Conservation (phyloP, 2,797 vertebrate genomes). For the Rhodeus uyekii region DNA sequence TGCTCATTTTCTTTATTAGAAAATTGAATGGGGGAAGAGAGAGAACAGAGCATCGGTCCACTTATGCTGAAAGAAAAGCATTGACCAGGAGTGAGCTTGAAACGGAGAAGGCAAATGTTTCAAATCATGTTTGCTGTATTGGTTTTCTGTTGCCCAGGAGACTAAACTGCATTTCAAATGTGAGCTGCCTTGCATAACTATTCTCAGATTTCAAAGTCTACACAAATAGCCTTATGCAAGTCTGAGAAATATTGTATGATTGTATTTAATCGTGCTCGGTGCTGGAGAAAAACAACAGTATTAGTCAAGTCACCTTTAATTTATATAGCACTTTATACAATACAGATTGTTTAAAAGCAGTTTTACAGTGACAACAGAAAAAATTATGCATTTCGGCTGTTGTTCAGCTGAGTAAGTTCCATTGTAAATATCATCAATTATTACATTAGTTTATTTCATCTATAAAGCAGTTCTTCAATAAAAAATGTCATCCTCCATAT, state of each 20-base stretch:
- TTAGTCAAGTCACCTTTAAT: not conserved
- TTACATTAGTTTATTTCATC: not conserved
- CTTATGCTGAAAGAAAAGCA: not conserved
- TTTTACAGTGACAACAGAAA: not conserved
- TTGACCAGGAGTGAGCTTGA: conserved; percentile 20
- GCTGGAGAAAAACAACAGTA: conserved; percentile 1
- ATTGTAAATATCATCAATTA: not conserved
- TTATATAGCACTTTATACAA: not conserved
- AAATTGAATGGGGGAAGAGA: conserved; percentile 2
- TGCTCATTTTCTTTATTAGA: conserved; percentile 23
- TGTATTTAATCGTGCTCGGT: conserved; percentile 15
- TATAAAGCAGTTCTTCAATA: not conserved
- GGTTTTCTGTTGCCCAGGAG: conserved; percentile 27
- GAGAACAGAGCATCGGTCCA: conserved; percentile 18
- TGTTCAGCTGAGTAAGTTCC: not conserved
- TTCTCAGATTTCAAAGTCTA: conserved; percentile 15
- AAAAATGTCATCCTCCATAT: not conserved
- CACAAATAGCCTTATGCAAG: conserved; percentile 19
- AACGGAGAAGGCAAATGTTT: conserved; percentile 36
- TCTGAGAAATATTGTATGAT: conserved; percentile 13
- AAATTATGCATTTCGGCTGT: no score
- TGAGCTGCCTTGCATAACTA: not conserved
- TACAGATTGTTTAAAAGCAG: not conserved
- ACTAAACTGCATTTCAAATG: conserved; percentile 26
- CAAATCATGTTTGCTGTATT: conserved; percentile 31